Evolutionary conservation across 2,113 vertebrate species (phyloP).

Genomic region (Erythrolamprus reginae): DNA sequence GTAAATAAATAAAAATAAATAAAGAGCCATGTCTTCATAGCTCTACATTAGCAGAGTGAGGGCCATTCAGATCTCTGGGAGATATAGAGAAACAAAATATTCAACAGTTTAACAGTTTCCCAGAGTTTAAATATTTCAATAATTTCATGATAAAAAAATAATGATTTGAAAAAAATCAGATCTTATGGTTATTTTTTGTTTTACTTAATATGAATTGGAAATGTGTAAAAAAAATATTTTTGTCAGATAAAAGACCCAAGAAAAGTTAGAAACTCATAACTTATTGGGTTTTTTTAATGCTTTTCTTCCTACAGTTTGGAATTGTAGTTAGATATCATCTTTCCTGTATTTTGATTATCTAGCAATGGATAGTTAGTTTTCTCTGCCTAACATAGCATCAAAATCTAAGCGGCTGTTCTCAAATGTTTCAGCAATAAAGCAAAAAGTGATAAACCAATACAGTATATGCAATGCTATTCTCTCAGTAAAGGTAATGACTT

Average conservation of each 20-base stretch:
- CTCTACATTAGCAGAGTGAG: background rate
- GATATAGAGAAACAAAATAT: constrained; percentile 39
- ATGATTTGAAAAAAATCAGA: constrained; percentile 45
- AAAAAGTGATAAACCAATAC: background rate
- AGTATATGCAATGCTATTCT: background rate
- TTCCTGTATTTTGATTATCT: background rate
- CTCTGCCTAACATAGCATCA: background rate
- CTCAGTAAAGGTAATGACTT: background rate
- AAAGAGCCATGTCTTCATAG: background rate
- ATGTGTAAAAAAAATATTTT: background rate
- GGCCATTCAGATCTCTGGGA: background rate
- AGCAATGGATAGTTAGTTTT: background rate
- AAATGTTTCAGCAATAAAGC: background rate
- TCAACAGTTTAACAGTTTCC: constrained; percentile 27
- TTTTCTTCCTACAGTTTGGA: background rate
- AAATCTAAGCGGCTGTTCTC: background rate
- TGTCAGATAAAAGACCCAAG: constrained; percentile 39
- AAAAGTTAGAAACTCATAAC: background rate
- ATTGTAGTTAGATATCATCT: background rate
- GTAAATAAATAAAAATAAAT: no score
- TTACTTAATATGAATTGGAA: background rate
- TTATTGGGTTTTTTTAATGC: background rate
- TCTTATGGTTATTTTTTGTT: background rate
- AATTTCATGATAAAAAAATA: constrained; percentile 36
- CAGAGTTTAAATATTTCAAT: constrained; percentile 44